Percentiles rank a stretch among this genome's conserved stretches.
Evolutionary conservation across 2,888 invertebrate species (phyloP).

Genomic region (Mongoloraphidia duomilia): DNA sequence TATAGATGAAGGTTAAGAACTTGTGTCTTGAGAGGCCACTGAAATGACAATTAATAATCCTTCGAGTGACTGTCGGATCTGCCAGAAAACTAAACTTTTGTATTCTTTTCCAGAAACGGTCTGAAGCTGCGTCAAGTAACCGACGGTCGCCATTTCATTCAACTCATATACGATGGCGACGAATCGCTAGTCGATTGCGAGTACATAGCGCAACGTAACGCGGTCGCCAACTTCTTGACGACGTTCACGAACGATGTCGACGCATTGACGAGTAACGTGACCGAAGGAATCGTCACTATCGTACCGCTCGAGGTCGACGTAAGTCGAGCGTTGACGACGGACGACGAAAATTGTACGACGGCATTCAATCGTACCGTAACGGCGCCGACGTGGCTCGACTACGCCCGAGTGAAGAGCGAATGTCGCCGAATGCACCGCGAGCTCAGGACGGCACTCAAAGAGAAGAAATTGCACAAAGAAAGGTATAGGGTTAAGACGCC

Average conservation of each 20-base stretch:
- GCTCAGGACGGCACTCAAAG: neutral
- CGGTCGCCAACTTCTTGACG: slow-evolving; percentile 42
- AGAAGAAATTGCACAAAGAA: no score
- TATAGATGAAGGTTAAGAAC: no score
- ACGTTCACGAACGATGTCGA: slow-evolving; percentile 41
- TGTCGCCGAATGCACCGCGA: slow-evolving; percentile 33
- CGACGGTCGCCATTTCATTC: slow-evolving; percentile 52
- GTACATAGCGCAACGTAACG: slow-evolving; percentile 37
- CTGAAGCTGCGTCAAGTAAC: slow-evolving; percentile 49
- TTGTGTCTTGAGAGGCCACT: no score
- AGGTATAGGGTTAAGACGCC: no score
- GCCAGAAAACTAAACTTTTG: neutral
- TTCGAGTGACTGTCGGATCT: no score
- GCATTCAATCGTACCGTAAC: neutral
- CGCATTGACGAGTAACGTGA: slow-evolving; percentile 16
- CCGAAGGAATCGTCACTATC: slow-evolving; percentile 37
- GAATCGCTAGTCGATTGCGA: slow-evolving; percentile 52
- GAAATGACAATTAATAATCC: no score
- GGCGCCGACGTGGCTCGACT: slow-evolving; percentile 38
- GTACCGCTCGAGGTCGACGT: slow-evolving; percentile 37
- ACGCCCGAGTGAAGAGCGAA: slow-evolving; percentile 38
- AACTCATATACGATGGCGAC: slow-evolving; percentile 48
- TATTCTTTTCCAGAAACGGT: slow-evolving; percentile 34
- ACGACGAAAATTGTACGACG: slow-evolving; percentile 23
- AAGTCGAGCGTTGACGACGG: slow-evolving; percentile 32